Evolutionary conservation across 2,797 vertebrate genomes (phyloP).

Genomic region (Paratrypauchen microcephalus): DNA sequence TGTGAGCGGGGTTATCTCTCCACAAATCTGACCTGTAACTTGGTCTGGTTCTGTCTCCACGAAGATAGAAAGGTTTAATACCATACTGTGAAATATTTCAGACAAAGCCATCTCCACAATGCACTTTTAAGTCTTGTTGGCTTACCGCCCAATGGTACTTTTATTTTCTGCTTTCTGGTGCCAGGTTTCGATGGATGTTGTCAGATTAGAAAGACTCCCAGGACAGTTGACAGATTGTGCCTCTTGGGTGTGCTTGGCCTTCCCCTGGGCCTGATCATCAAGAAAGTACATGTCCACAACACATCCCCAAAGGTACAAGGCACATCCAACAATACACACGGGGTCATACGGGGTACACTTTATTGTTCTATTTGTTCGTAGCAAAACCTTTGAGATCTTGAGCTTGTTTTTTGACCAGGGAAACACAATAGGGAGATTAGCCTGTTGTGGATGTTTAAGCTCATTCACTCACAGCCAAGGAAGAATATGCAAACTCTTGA

Average conservation of each 20-base stretch:
- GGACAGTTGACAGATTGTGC: neutral
- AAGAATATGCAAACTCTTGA: too few relatives aligned
- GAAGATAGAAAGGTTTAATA: too few relatives aligned
- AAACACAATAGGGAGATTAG: too few relatives aligned
- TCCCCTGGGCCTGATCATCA: neutral
- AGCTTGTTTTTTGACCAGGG: too few relatives aligned
- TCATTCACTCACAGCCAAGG: too few relatives aligned
- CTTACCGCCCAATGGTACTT: neutral
- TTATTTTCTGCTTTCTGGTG: neutral
- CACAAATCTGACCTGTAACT: too few relatives aligned
- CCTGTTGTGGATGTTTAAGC: too few relatives aligned
- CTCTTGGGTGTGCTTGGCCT: constrained; percentile 9
- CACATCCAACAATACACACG: neutral
- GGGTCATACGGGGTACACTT: neutral
- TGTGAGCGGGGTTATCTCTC: too few relatives aligned
- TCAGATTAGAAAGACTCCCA: constrained; percentile 4
- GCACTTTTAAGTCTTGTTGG: neutral
- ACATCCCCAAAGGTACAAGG: constrained; percentile 1
- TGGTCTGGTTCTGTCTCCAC: too few relatives aligned
- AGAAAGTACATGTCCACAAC: constrained; percentile 1
- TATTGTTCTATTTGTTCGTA: neutral
- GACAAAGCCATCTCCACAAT: too few relatives aligned
- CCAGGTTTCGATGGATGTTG: constrained; percentile 4
- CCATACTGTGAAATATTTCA: too few relatives aligned
- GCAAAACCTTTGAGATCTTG: neutral